Percentiles rank a stretch among this genome's conserved stretches.
Evolutionary conservation across 2,113 vertebrate genomes (phyloP).

Genomic region (Henicopernis longicauda): DNA sequence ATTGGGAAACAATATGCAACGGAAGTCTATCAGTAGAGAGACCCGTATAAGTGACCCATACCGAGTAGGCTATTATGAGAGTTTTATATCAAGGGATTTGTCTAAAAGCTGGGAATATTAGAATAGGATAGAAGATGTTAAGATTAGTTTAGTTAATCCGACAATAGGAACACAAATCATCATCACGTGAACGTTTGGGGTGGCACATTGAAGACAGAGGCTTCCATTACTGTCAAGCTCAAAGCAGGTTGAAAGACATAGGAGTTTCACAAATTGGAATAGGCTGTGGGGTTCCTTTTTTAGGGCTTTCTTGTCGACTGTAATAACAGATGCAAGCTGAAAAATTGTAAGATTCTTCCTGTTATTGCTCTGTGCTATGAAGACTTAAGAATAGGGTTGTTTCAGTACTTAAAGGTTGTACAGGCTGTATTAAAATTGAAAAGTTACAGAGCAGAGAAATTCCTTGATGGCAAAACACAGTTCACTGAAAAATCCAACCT

Average conservation of each 20-base stretch:
- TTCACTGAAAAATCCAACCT: background rate
- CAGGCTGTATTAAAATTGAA: background rate
- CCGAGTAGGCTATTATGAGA: background rate
- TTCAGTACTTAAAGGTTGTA: background rate
- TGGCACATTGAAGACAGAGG: background rate
- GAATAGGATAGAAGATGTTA: background rate
- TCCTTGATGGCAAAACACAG: background rate
- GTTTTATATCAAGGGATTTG: background rate
- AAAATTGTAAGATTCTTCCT: background rate
- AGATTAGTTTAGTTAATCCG: background rate
- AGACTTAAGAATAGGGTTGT: background rate
- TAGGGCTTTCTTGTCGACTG: background rate
- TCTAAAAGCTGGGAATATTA: background rate
- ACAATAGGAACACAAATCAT: background rate
- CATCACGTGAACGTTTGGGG: accelerated
- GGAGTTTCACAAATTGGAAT: background rate
- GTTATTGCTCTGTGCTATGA: background rate
- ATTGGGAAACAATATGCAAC: background rate
- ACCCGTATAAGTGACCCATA: background rate
- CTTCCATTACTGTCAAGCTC: background rate
- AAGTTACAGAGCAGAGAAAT: background rate
- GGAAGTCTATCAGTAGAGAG: background rate
- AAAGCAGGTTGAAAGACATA: background rate
- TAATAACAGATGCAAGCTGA: background rate
- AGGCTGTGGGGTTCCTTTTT: background rate